These are phyloP conservation scores for Whitmania pigra DNA, from an alignment of 1,140 invertebrate species.

Conservation along the genomic window DNA sequence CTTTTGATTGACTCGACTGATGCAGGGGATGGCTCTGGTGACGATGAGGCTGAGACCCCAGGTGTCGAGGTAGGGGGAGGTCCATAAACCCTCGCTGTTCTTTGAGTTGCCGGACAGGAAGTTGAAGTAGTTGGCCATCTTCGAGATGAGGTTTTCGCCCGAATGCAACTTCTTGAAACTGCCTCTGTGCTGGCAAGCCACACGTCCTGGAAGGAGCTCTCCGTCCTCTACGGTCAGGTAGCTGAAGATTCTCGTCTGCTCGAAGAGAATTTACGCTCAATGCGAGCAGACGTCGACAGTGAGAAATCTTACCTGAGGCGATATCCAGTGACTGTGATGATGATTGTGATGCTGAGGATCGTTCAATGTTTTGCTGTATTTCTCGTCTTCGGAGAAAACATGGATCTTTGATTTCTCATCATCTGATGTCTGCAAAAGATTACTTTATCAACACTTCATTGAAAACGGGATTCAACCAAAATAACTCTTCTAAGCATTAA, in stretches of 20 bases:
- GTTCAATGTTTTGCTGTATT: too few relatives aligned
- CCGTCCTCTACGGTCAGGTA: slow-evolving; percentile 44
- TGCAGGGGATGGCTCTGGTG: slow-evolving; percentile 41
- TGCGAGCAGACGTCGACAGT: too few relatives aligned
- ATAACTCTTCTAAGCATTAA: too few relatives aligned
- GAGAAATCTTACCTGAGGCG: too few relatives aligned
- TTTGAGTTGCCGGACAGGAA: slow-evolving; percentile 40
- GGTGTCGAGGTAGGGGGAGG: slow-evolving; percentile 43
- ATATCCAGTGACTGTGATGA: too few relatives aligned
- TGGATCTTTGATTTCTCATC: too few relatives aligned
- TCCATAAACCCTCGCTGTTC: slow-evolving; percentile 40
- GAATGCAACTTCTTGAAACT: slow-evolving; percentile 39
- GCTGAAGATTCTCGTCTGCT: slow-evolving; percentile 42
- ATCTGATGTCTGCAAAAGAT: too few relatives aligned
- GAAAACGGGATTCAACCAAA: too few relatives aligned
- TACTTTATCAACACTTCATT: too few relatives aligned
- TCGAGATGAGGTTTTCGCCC: slow-evolving; percentile 43
- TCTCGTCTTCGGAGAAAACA: too few relatives aligned
- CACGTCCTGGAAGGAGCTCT: slow-evolving; percentile 41
- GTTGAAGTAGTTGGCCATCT: slow-evolving; percentile 44
- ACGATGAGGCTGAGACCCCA: slow-evolving; percentile 43
- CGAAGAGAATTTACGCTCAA: too few relatives aligned
- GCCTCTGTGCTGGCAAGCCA: slow-evolving; percentile 40
- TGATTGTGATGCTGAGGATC: too few relatives aligned
- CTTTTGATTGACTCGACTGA: slow-evolving; percentile 38